Base-by-base conservation (phyloP, 2,888 invertebrate genomes). In the Folsomia manolachei region DNA sequence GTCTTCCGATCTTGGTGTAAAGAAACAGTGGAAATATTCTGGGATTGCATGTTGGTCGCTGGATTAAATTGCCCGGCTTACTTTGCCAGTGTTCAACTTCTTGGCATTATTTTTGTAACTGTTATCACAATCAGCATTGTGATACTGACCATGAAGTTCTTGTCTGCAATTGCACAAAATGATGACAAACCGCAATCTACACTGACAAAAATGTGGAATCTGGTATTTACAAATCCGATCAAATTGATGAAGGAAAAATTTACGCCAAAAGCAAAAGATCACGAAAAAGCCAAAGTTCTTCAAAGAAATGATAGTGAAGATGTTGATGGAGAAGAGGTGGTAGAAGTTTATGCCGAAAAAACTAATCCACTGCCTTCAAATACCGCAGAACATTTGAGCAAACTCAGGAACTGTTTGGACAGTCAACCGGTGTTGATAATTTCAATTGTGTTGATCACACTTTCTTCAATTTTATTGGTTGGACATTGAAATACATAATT, bases 1-100 rank as follows among this genome's bases (percentile, higher is more conserved):
- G 62, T 72, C 2, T 18, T 69, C 4, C 74, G 76, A 9, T 65
- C 72, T 52, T 73, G 70, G n/a, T 60, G 70, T 27, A 74, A 67
- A 7, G 76, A 76, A 69, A 71, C 73, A 70, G 39, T 76, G 11
- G 76, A 76, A 56, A 69, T 74, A 1, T 53, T 76, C 7, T 72
- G 74, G 68, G 71, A 66, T 18, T 66, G 67, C 18, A 27, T 70
- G 7, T 68, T 63, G 18, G 67, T 67, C 25, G 66, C 71, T 0
- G 72, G 67, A 9, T 18, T n/a, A 7, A 21, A 2, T 7, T 71
- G 69, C 26, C 52, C 69, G 18, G 7, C 70, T 18, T 76, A 71
- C 69, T 76, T 73, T 24, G 27, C 73, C 24, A 68, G 27, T 21
- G 69, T 53, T 19, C 64, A 71, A 27, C 25, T 67, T 23, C 63